phyloP scores from a whole-genome alignment of 2,888 invertebrate genomes.

The Oithona nana region DNA sequence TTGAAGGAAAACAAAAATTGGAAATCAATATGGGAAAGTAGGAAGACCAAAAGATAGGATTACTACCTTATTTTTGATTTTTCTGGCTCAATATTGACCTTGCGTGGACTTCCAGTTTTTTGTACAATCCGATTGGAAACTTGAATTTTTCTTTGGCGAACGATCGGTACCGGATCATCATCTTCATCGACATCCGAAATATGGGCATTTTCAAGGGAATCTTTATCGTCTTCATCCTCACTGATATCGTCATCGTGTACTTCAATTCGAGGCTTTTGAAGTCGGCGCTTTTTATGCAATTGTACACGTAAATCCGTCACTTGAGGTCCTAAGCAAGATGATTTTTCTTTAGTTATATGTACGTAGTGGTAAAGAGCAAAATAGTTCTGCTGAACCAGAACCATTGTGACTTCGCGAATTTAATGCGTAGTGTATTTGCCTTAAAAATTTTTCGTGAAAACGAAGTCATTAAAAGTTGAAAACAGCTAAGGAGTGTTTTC shows the following conservation, averaged over 20 bases:
- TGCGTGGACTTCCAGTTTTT: not conserved
- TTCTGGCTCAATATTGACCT: not conserved
- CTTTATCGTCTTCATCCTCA: not conserved
- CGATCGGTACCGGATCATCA: not conserved
- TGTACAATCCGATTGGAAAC: not conserved
- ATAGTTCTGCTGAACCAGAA: too few relatives aligned
- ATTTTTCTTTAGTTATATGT: too few relatives aligned
- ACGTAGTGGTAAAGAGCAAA: too few relatives aligned
- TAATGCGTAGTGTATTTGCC: too few relatives aligned
- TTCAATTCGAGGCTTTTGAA: not conserved
- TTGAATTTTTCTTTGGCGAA: too few relatives aligned
- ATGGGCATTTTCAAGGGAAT: not conserved
- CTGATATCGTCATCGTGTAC: not conserved
- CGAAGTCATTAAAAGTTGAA: not conserved
- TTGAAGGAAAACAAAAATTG: too few relatives aligned
- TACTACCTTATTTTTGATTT: not conserved
- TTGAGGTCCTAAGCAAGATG: too few relatives aligned
- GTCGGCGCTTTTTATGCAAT: not conserved
- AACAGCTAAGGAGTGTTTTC: too few relatives aligned
- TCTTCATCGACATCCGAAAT: not conserved
- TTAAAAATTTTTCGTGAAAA: too few relatives aligned
- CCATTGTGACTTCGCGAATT: too few relatives aligned
- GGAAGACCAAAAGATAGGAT: too few relatives aligned
- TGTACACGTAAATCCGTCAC: not conserved
- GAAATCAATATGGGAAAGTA: too few relatives aligned